Conservation (phyloP, 1,140 invertebrate species). For the Bombyx mori region DNA sequence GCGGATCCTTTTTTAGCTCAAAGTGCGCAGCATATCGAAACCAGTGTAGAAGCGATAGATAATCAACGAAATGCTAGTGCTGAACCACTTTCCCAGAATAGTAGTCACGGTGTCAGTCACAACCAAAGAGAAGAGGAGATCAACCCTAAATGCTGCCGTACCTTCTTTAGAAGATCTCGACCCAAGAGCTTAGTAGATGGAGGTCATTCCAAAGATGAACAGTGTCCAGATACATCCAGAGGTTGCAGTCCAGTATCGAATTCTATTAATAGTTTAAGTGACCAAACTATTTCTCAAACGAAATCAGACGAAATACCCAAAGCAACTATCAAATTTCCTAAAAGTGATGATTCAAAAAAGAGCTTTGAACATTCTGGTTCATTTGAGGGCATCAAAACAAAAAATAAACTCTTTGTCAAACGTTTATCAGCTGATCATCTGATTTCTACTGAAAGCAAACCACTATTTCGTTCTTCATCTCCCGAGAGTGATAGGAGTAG, state of each 20-base stretch:
- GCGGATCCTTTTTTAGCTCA: slow-evolving; percentile 61
- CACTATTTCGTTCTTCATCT: slow-evolving; percentile 52
- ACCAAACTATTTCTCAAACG: slow-evolving; percentile 42
- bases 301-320: slow-evolving; percentile 59
- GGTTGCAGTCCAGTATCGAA: slow-evolving; percentile 48
- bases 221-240: slow-evolving; percentile 22
- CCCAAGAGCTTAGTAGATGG: slow-evolving; percentile 53
- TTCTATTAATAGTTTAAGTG: slow-evolving; percentile 50
- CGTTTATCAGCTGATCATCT: slow-evolving; percentile 63
- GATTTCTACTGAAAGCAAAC: slow-evolving; percentile 55
- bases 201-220: slow-evolving; percentile 37
- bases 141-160: slow-evolving; percentile 54
- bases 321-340: slow-evolving; percentile 54
- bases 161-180: slow-evolving; percentile 56
- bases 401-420: slow-evolving; percentile 63
- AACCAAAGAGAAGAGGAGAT: slow-evolving; percentile 43
- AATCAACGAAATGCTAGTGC: slow-evolving; percentile 28
- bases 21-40: slow-evolving; percentile 43
- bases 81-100: slow-evolving; percentile 29
- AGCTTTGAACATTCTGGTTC: slow-evolving; percentile 61
- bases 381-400: slow-evolving; percentile 60
- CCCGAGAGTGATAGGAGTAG: slow-evolving; percentile 63
- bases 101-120: slow-evolving; percentile 25
- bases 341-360: slow-evolving; percentile 48
- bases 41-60: slow-evolving; percentile 26